Evolutionary conservation across 2,888 invertebrate genomes (phyloP).

Genomic region (Meteorus cinctellus): DNA sequence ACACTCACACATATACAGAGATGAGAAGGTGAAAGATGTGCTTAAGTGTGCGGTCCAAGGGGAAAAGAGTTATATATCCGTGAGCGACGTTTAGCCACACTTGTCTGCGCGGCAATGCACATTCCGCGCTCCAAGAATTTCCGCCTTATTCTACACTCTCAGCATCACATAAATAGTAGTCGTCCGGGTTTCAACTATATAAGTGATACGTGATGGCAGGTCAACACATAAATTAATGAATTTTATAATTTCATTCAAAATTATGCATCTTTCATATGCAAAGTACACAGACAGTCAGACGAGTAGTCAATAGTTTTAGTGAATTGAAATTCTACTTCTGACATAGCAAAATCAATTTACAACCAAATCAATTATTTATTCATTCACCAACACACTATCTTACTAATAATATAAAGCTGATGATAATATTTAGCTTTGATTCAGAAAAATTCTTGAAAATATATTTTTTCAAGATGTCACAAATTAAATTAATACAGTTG

Average conservation of each 20-base stretch:
- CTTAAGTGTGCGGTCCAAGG: constrained; percentile 1
- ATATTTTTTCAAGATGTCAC: no score
- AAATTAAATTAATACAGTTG: no score
- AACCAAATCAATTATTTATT: no score
- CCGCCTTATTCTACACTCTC: constrained; percentile 8
- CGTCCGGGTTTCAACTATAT: not conserved
- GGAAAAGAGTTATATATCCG: constrained; percentile 7
- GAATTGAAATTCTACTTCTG: no score
- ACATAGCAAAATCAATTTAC: no score
- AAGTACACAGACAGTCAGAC: no score
- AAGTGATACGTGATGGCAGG: not conserved
- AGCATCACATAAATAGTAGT: constrained; percentile 5
- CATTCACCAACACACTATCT: no score
- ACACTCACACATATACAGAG: not conserved
- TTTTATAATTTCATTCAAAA: not conserved
- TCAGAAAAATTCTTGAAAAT: no score
- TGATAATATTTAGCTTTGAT: no score
- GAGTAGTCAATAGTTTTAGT: no score
- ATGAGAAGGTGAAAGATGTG: constrained; percentile 8
- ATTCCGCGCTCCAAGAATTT: not conserved
- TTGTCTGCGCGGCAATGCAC: constrained; percentile 2
- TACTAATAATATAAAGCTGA: no score
- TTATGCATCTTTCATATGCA: no score
- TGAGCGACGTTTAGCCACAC: constrained; percentile 13
- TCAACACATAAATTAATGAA: not conserved